Percentiles rank a stretch among this genome's conserved stretches.
These are phyloP conservation scores for Bothrops jararaca DNA, from an alignment of 2,113 vertebrate genomes.

Conservation along the genomic window DNA sequence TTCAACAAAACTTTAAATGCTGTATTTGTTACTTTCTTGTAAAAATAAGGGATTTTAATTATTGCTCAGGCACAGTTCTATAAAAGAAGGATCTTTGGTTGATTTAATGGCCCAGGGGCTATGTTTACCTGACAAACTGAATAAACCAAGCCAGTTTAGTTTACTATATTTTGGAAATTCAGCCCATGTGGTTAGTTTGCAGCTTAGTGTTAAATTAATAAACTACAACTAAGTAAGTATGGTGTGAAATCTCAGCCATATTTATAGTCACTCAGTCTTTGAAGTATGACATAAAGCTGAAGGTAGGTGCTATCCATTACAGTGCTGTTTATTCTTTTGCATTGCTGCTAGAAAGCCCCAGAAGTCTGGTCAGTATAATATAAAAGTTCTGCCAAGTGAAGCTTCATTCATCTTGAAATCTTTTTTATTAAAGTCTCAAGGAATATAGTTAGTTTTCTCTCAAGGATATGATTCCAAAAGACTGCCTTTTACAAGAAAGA, in stretches of 20 bases:
- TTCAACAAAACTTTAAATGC: not conserved
- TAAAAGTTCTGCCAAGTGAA: not conserved
- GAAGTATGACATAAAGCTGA: not conserved
- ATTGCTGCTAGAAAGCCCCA: not conserved
- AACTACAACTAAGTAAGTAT: not conserved
- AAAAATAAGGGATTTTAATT: not conserved
- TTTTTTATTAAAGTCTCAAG: not conserved
- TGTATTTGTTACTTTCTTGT: not conserved
- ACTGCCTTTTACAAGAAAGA: not conserved
- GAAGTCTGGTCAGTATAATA: not conserved
- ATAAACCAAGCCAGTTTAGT: not conserved
- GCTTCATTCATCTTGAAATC: not conserved
- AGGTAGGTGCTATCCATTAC: too few relatives aligned
- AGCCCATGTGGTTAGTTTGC: not conserved
- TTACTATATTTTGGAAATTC: too few relatives aligned
- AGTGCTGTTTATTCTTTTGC: not conserved
- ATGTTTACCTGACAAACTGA: not conserved
- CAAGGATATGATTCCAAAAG: not conserved
- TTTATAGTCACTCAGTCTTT: not conserved
- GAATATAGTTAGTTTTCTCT: not conserved
- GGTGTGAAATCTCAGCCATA: not conserved
- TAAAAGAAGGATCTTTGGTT: not conserved
- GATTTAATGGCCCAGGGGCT: not conserved
- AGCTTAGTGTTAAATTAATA: not conserved
- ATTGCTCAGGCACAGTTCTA: not conserved